Evolutionary conservation across 2,113 vertebrate genomes (phyloP).

Genomic region (Epinephelus fuscoguttatus): DNA sequence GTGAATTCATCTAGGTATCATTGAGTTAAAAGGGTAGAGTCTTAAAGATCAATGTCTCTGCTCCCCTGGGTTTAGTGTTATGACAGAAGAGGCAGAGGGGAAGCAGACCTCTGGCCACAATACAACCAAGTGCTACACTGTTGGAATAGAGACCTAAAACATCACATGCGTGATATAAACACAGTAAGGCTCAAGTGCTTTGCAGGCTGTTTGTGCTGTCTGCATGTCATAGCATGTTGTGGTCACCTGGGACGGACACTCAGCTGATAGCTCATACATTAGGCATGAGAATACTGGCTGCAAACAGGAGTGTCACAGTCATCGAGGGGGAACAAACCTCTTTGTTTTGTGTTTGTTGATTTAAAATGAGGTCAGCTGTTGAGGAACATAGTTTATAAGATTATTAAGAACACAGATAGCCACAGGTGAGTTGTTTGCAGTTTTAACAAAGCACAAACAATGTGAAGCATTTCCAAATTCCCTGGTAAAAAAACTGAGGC

Average conservation of each 20-base stretch:
- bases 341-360: constrained; percentile 3
- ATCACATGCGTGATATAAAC: constrained; percentile 16
- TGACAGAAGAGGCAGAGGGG: neutral
- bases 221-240: constrained; percentile 37
- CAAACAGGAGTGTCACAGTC: constrained; percentile 7
- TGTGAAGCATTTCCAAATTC: neutral
- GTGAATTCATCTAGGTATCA: neutral
- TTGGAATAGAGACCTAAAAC: constrained; percentile 28
- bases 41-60: no score
- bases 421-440: neutral
- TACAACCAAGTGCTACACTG: no score
- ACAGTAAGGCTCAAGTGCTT: constrained; percentile 27
- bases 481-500: neutral
- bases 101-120: neutral
- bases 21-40: no score
- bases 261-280: constrained; percentile 64
- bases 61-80: neutral
- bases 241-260: constrained; percentile 56
- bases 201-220: constrained; percentile 44
- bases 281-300: constrained; percentile 35
- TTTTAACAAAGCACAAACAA: neutral
- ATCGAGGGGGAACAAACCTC: constrained; percentile 13
- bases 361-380: neutral
- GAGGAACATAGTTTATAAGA: neutral
- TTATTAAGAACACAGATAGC: neutral